Conservation (phyloP, 2,888 invertebrate species). For the Tyria jacobaeae region DNA sequence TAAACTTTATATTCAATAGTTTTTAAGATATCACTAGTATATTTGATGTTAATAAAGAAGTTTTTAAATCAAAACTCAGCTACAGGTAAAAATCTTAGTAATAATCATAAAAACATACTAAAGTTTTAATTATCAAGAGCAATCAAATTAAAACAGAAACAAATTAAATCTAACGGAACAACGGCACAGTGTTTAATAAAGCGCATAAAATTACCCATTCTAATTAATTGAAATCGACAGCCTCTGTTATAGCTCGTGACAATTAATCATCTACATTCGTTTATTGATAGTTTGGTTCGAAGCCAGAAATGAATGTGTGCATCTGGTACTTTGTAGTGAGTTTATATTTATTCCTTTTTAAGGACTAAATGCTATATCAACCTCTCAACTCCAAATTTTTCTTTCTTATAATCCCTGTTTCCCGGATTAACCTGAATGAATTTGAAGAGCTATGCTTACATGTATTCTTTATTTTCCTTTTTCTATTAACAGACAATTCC, state of each 20-base stretch:
- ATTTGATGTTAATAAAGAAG: too few species aligned
- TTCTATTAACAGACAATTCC: too few species aligned
- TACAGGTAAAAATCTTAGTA: neutral
- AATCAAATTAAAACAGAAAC: constrained; percentile 13
- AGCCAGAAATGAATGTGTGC: constrained; percentile 5
- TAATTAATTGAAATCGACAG: constrained; percentile 39
- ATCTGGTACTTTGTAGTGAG: constrained; percentile 8
- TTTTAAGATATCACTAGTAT: too few species aligned
- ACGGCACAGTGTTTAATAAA: constrained; percentile 29
- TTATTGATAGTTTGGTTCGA: neutral
- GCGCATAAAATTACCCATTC: constrained; percentile 21
- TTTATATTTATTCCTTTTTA: neutral
- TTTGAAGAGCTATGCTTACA: too few species aligned
- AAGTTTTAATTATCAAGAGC: neutral
- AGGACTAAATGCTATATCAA: too few species aligned
- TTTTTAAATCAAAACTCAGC: neutral
- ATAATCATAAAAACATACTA: neutral
- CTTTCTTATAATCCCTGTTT: too few species aligned
- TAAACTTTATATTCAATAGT: too few species aligned
- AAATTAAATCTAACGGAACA: constrained; percentile 28
- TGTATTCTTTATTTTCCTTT: too few species aligned
- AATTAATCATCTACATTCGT: constrained; percentile 16
- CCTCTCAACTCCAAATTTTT: too few species aligned
- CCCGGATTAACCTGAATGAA: too few species aligned
- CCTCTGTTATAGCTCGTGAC: constrained; percentile 17